phyloP scores from a whole-genome alignment of 1,140 invertebrate genomes.

The Sinonovacula constricta region DNA sequence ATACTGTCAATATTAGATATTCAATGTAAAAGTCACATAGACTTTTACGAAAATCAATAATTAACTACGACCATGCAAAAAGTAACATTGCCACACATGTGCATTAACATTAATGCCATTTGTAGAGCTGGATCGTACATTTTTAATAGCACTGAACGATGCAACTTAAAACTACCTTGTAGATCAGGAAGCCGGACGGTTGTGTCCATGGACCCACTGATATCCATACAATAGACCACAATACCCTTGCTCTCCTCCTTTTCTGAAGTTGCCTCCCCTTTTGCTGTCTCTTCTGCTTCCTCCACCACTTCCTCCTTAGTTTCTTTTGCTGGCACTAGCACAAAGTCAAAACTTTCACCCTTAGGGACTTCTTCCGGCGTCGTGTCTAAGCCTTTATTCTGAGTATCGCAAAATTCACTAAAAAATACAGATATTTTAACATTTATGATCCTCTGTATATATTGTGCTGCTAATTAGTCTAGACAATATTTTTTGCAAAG shows the following conservation, averaged over 20 bases:
- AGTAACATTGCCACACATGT: too few species aligned
- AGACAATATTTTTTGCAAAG: too few species aligned
- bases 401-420: conserved; percentile 74
- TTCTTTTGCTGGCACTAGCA: conserved; percentile 60
- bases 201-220: conserved; percentile 72
- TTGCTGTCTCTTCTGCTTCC: conserved; percentile 39
- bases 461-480: too few species aligned
- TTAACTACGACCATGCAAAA: too few species aligned
- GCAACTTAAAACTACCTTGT: conserved; percentile 69
- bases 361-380: conserved; percentile 68
- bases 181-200: conserved; percentile 61
- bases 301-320: conserved; percentile 16
- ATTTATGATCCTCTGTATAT: too few species aligned
- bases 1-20: too few species aligned
- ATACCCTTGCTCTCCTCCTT: conserved; percentile 61
- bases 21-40: too few species aligned
- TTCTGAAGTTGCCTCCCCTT: conserved; percentile 24
- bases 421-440: too few species aligned
- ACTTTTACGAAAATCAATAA: too few species aligned
- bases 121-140: too few species aligned
- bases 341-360: conserved; percentile 69
- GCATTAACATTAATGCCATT: too few species aligned
- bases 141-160: too few species aligned
- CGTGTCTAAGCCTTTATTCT: conserved; percentile 66
- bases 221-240: conserved; percentile 74